Evolutionary conservation across 1,140 invertebrate species (phyloP), one percentile per base, ranked within the genome.

Genomic region (Globodera ellingtonae): DNA sequence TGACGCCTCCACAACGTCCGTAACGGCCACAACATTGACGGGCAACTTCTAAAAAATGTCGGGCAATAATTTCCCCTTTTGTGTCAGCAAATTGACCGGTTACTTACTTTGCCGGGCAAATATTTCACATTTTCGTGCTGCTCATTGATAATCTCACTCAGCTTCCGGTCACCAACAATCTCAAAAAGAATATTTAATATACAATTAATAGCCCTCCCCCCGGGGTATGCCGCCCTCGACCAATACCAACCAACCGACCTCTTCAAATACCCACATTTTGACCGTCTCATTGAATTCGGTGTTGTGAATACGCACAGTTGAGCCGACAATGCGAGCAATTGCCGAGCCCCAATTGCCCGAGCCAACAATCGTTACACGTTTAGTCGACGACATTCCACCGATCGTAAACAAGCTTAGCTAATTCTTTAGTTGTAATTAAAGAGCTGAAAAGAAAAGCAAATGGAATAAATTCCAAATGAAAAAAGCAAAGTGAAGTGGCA

Each of bases 51-150:
- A 21, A 77, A 66, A 35, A 1, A 35, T 2, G 1, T 35, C 3
- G 35, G 35, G 35, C 35, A 35, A 35, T 35, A n/a, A n/a, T 35
- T 35, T 2, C 35, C 35, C 0, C 35, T 35, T 35, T 35, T 35
- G 35, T 35, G 35, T 35, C 35, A n/a, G n/a, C n/a, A n/a, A n/a
- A n/a, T n/a, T n/a, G n/a, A n/a, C 35, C 35, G 7, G 35, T 24
- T 52, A 13, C 50, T 52, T 90, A 94, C 95, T 88, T 96, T 94
- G 62, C 95, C 96, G 15, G 96, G 96, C 80, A 99, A 92, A 91
- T 99, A 99, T 91, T 99, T 99, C 6, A 98, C 93, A 92, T 99
- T 99, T 91, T 98, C 97, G 90, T 99, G 97, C 3, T 94, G 93
- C 86, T 94, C 93, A 91, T 99, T 99, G 84, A 99, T 99, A 80